phyloP scores from a whole-genome alignment of 2,888 invertebrate genomes.

The Drosophila rellima region DNA sequence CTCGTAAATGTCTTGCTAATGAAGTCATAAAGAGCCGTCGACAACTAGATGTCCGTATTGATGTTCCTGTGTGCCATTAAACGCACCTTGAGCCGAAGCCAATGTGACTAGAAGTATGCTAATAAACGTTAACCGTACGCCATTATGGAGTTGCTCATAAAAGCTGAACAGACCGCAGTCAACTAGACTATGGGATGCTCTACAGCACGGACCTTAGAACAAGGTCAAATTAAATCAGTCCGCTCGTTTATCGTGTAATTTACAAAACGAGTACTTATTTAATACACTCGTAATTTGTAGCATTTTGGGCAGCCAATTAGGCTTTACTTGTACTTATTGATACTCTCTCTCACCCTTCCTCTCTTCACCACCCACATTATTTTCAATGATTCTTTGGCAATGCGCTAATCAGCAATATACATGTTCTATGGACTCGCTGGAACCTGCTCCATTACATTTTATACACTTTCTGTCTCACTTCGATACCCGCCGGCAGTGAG shows the following conservation, averaged over 20 bases:
- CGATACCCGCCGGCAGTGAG: conserved; percentile 25
- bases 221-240: not conserved
- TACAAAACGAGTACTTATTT: conserved; percentile 12
- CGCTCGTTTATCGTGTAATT: conserved; percentile 34
- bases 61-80: conserved; percentile 45
- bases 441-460: conserved; percentile 50
- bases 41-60: conserved; percentile 63
- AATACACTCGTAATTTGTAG: conserved; percentile 19
- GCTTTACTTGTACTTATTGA: conserved; percentile 17
- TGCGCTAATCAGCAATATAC: conserved; percentile 52
- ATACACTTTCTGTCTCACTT: conserved; percentile 29
- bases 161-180: conserved; percentile 40
- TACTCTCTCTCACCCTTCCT: conserved; percentile 13
- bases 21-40: conserved; percentile 74
- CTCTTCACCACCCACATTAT: no score
- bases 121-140: conserved; percentile 74
- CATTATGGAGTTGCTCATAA: conserved; percentile 68
- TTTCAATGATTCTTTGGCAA: conserved; percentile 30
- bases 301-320: conserved; percentile 26
- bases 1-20: conserved; percentile 68
- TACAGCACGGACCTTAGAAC: not conserved
- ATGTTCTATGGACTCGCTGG: conserved; percentile 43
- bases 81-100: conserved; percentile 54
- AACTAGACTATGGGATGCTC: conserved; percentile 33
- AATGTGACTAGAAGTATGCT: conserved; percentile 72